Percentiles rank a stretch among this genome's conserved stretches.
Conservation (phyloP, 2,888 invertebrate species). For the Oeneis ivallda region DNA sequence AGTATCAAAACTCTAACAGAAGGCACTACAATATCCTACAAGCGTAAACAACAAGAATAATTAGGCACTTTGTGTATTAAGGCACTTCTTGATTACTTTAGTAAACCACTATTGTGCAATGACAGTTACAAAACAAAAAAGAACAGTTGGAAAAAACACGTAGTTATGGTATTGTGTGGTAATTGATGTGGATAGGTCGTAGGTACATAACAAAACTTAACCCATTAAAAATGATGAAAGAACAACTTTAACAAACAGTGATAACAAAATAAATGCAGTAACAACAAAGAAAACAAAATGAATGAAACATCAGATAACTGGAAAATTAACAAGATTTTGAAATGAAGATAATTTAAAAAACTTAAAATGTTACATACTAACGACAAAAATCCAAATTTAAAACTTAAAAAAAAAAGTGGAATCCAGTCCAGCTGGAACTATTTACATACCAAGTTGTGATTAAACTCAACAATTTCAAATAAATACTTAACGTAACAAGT, state of each 20-base stretch:
- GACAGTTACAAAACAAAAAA: neutral
- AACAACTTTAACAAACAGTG: constrained; percentile 26
- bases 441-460: neutral
- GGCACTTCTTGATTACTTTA: constrained; percentile 55
- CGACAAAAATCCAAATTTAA: constrained; percentile 45
- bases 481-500: neutral
- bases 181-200: neutral
- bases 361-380: constrained; percentile 26
- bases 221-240: constrained; percentile 29
- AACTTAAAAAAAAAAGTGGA: constrained; percentile 1
- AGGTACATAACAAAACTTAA: constrained; percentile 36
- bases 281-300: constrained; percentile 30
- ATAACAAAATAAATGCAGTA: constrained; percentile 19
- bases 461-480: constrained; percentile 13
- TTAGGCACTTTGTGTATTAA: constrained; percentile 63
- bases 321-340: constrained; percentile 20
- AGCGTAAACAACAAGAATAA: constrained; percentile 42
- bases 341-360: constrained; percentile 20
- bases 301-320: constrained; percentile 27
- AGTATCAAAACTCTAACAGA: constrained; percentile 51
- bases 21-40: constrained; percentile 46
- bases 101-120: neutral
- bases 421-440: constrained; percentile 5
- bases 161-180: neutral
- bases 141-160: neutral